Evolutionary conservation across 2,797 vertebrate species (phyloP).

Genomic region (Hydrocynus forskahlii): DNA sequence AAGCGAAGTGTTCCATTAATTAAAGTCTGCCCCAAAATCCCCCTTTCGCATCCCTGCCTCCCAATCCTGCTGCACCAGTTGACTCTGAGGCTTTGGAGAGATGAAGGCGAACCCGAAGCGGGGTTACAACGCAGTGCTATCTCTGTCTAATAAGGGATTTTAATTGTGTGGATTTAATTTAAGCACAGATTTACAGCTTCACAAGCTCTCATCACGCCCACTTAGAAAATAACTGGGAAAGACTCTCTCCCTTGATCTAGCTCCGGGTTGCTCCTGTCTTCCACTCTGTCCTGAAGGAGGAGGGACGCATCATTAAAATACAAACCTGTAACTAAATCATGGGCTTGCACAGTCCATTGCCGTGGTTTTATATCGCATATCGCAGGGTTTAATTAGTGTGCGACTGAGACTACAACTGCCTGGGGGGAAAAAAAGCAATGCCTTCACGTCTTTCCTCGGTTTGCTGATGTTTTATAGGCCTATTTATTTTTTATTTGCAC

Average conservation of each 20-base stretch:
- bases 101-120: constrained; percentile 48
- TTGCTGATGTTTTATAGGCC: not conserved
- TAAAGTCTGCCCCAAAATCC: constrained; percentile 52
- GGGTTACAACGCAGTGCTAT: constrained; percentile 54
- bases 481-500: not conserved
- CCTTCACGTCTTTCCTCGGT: not conserved
- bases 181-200: constrained; percentile 62
- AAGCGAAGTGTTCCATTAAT: constrained; percentile 51
- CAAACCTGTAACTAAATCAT: not conserved
- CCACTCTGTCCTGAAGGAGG: constrained; percentile 48
- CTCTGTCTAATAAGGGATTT: constrained; percentile 66
- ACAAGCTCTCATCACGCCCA: constrained; percentile 53
- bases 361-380: not conserved
- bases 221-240: constrained; percentile 54
- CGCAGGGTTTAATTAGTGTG: constrained; percentile 1
- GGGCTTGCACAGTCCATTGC: not conserved
- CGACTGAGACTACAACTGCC: not conserved
- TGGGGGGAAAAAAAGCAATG: not conserved
- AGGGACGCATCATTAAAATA: constrained; percentile 66
- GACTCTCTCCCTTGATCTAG: constrained; percentile 46
- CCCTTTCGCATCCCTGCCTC: constrained; percentile 32
- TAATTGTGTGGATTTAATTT: constrained; percentile 60
- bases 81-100: constrained; percentile 38
- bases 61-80: constrained; percentile 21
- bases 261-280: constrained; percentile 35